Evolutionary conservation across 1,140 invertebrate genomes (phyloP), one percentile per base, ranked within the genome.

Genomic region (Trachelipus rathkii): DNA sequence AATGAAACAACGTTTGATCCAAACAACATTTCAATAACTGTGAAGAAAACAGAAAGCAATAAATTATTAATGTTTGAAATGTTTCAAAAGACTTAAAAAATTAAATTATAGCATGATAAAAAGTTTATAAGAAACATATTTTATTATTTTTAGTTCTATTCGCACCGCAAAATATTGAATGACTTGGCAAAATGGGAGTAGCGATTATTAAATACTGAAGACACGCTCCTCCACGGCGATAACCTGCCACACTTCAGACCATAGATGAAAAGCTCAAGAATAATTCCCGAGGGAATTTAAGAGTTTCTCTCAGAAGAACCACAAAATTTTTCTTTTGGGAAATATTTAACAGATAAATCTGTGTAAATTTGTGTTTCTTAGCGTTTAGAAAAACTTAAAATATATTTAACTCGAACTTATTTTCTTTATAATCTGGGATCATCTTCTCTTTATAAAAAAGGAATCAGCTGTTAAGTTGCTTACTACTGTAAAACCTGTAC

Each of bases 221-320:
- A n/a, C 44, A 95, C n/a, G 85, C 83, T 96, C 94, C 85, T 96
- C 93, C n/a, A n/a, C n/a, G n/a, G n/a, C 0, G 92, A 90, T 75
- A 92, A 88, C 75, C 88, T 87, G 1, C 90, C 90, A 70, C n/a
- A 91, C 89, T 83, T 95, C 93, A 44, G 86, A n/a, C 85, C n/a
- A 93, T 87, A 0, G 89, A 90, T 0, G 89, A n/a, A 87, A 21
- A 94, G 86, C 86, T 94, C 92, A 43, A 95, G 84, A n/a, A 95
- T 86, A 82, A 93, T n/a, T 89, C 0, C 91, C 89, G 5, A 96
- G 82, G 46, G 89, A 88, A 69, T 89, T 86, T 9, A 96, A 84
- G n/a, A 15, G 87, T 85, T 11, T 89, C 89, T 76, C 89, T 87
- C 23, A 96, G 84, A 45, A 95, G 85, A n/a, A 44, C 87, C 87